Conservation (phyloP, 2,888 invertebrate species). For the Habrosyne pyritoides region DNA sequence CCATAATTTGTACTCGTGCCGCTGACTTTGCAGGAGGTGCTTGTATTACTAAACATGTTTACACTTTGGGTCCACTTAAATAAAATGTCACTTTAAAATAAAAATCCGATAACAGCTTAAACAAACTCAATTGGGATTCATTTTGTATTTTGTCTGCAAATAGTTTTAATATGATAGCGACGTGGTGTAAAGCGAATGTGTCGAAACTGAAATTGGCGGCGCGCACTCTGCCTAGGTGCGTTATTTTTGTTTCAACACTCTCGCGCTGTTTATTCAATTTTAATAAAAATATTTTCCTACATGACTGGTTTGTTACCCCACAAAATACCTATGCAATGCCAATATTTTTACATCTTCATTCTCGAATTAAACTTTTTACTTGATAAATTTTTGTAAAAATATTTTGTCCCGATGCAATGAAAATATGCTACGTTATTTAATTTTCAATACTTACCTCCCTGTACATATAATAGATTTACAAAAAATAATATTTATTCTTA, state of each 20-base stretch:
- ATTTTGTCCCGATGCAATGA: neutral
- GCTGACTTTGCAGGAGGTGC: slow-evolving; percentile 51
- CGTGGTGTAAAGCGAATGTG: slow-evolving; percentile 56
- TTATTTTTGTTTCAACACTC: slow-evolving; percentile 73
- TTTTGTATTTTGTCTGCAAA: slow-evolving; percentile 40
- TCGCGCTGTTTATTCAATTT: slow-evolving; percentile 66
- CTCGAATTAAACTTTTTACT: neutral
- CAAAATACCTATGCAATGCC: slow-evolving; percentile 8
- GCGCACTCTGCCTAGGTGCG: slow-evolving; percentile 53
- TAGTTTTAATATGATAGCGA: slow-evolving; percentile 56
- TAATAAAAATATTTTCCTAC: slow-evolving; percentile 61
- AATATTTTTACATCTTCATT: neutral
- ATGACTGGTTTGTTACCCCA: slow-evolving; percentile 26
- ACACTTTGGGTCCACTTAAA: slow-evolving; percentile 5
- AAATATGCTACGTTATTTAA: neutral
- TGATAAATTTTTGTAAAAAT: too few species aligned
- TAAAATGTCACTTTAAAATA: slow-evolving; percentile 9
- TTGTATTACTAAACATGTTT: slow-evolving; percentile 66
- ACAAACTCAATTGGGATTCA: slow-evolving; percentile 23
- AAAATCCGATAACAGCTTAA: slow-evolving; percentile 28
- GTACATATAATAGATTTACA: too few species aligned
- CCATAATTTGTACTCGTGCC: slow-evolving; percentile 40
- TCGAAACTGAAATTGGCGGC: slow-evolving; percentile 60
- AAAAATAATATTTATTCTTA: too few species aligned
- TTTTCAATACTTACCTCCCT: too few species aligned